Percentiles rank a stretch among this genome's conserved stretches.
These are phyloP conservation scores for Trachemys scripta DNA, from an alignment of 2,113 vertebrate species.

Conservation along the genomic window DNA sequence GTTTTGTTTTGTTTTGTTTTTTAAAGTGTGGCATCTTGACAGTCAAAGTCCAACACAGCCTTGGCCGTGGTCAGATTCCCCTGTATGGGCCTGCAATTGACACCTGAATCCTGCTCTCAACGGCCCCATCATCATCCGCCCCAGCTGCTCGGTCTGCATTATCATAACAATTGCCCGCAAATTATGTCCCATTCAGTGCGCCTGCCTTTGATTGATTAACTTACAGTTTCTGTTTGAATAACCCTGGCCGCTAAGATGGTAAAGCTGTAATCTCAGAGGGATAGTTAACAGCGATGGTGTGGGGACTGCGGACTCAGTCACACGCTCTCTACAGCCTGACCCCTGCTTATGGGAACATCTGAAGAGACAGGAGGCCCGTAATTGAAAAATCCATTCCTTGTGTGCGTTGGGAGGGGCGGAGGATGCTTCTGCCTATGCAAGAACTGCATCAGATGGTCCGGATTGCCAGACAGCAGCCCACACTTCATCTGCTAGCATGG, in stretches of 20 bases:
- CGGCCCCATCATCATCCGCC: background rate
- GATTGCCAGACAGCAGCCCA: background rate
- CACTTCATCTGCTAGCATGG: background rate
- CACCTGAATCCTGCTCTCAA: background rate
- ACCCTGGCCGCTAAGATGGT: background rate
- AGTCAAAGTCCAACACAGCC: background rate
- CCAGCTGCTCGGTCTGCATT: conserved; percentile 29
- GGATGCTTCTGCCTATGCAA: background rate
- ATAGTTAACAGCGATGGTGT: conserved; percentile 10
- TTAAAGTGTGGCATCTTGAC: background rate
- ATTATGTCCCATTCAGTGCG: conserved; percentile 8
- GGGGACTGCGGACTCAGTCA: conserved; percentile 37
- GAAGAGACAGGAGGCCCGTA: background rate
- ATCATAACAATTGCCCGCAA: conserved; percentile 54
- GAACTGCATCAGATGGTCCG: background rate
- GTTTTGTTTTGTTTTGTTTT: too few species aligned
- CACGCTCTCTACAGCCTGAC: conserved; percentile 57
- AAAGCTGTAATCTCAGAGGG: conserved; percentile 51
- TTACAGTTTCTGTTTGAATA: conserved; percentile 61
- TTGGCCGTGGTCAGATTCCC: background rate
- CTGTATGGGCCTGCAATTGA: background rate
- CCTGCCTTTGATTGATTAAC: conserved; percentile 44
- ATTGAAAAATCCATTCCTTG: conserved; percentile 1
- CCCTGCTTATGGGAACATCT: background rate
- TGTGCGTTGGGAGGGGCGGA: background rate